These are phyloP conservation scores for Cirrhinus mrigala DNA, from an alignment of 2,797 vertebrate species.

Conservation along the genomic window DNA sequence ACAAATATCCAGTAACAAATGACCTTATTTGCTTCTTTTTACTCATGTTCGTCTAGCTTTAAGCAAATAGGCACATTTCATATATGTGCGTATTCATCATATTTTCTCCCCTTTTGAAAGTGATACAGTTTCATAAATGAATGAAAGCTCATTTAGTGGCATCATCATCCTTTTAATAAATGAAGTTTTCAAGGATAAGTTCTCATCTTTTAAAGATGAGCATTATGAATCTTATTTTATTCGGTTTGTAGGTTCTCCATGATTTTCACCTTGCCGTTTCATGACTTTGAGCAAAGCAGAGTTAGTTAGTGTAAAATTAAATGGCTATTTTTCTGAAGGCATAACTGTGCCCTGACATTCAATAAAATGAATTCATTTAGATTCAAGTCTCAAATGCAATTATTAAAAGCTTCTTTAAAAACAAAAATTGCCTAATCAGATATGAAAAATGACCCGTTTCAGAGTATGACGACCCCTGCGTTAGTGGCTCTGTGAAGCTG, in stretches of 20 bases:
- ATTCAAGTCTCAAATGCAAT: background rate
- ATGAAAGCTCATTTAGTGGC: no score
- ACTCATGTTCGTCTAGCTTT: no score
- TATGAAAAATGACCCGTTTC: background rate
- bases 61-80: no score
- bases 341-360: background rate
- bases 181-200: background rate
- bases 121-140: no score
- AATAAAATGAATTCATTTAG: background rate
- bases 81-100: no score
- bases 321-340: background rate
- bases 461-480: background rate
- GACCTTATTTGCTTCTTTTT: no score
- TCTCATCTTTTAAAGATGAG: background rate
- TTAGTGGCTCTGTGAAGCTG: background rate
- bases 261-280: background rate
- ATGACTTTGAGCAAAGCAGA: background rate
- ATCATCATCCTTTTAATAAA: no score
- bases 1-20: no score
- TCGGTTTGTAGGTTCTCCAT: background rate
- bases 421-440: background rate
- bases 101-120: no score
- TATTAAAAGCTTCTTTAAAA: constrained; percentile 3
- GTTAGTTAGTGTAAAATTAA: background rate
- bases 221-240: background rate